phyloP scores from a whole-genome alignment of 2,888 invertebrate species.

The Globia sparganii region DNA sequence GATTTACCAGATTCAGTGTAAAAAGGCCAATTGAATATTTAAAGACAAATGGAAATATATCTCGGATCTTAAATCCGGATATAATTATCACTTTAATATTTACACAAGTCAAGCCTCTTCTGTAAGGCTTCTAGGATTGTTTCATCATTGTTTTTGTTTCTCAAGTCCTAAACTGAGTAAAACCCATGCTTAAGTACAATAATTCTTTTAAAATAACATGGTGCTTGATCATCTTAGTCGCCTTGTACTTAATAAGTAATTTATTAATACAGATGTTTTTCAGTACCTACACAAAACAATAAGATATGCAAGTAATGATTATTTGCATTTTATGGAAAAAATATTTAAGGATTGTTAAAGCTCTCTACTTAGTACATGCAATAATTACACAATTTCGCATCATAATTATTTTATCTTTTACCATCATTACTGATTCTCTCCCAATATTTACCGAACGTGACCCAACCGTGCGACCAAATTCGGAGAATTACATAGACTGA shows the following conservation, averaged over 20 bases:
- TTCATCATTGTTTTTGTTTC: not conserved
- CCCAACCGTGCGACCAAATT: not conserved
- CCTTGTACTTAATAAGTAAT: constrained; percentile 30
- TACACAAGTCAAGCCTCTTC: not conserved
- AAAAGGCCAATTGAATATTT: not conserved
- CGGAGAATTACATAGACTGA: not conserved
- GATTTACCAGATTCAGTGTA: not conserved
- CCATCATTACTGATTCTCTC: not conserved
- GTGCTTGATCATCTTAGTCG: not conserved
- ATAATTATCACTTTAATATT: constrained; percentile 1
- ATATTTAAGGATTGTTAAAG: not conserved
- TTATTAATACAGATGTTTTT: constrained; percentile 40
- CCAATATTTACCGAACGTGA: not conserved
- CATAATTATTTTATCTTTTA: not conserved
- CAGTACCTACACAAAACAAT: constrained; percentile 4
- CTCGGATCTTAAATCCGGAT: not conserved
- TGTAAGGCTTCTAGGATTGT: not conserved
- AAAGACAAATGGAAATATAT: not conserved
- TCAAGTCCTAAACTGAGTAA: not conserved
- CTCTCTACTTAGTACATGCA: constrained; percentile 1
- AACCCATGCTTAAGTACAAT: not conserved
- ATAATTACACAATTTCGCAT: constrained; percentile 12
- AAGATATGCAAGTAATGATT: constrained; percentile 1
- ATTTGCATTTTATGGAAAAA: constrained; percentile 14
- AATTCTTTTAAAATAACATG: not conserved